Evolutionary conservation across 2,797 vertebrate species (phyloP).

Genomic region (Enteromius mattozi): DNA sequence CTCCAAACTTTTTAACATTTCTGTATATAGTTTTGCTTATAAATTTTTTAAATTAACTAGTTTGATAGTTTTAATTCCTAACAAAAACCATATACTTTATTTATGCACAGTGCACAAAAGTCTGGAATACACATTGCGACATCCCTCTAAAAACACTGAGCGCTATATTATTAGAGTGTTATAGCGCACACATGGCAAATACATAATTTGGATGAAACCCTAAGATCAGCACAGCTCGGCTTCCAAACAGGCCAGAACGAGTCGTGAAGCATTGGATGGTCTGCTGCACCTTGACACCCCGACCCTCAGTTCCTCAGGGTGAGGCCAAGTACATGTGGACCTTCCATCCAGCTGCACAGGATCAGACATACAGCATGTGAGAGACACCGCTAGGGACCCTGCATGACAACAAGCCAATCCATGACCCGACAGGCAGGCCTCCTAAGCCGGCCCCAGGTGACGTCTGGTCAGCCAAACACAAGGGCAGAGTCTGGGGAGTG

Average conservation of each 20-base stretch:
- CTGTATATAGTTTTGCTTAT: neutral
- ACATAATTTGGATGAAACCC: constrained; percentile 56
- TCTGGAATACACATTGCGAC: constrained; percentile 8
- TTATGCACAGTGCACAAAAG: neutral
- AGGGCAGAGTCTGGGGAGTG: constrained; percentile 59
- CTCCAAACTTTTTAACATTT: neutral
- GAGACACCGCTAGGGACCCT: constrained; percentile 68
- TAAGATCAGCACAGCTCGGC: constrained; percentile 48
- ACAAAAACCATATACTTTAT: neutral
- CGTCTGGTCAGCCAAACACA: constrained; percentile 68
- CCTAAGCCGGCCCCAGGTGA: constrained; percentile 64
- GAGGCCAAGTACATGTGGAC: constrained; percentile 71
- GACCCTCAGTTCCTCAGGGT: constrained; percentile 66
- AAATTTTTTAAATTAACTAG: neutral
- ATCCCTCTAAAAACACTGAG: constrained; percentile 14
- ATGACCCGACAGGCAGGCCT: constrained; percentile 60
- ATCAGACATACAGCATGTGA: constrained; percentile 69
- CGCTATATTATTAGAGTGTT: neutral
- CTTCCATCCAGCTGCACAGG: constrained; percentile 70
- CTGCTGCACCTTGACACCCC: constrained; percentile 68
- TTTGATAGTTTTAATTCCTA: neutral
- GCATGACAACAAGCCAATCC: constrained; percentile 68
- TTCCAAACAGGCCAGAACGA: constrained; percentile 65
- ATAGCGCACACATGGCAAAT: constrained; percentile 10
- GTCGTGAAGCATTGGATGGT: constrained; percentile 68